Conservation (phyloP, 2,888 invertebrate species). For the Microchrysa polita region DNA sequence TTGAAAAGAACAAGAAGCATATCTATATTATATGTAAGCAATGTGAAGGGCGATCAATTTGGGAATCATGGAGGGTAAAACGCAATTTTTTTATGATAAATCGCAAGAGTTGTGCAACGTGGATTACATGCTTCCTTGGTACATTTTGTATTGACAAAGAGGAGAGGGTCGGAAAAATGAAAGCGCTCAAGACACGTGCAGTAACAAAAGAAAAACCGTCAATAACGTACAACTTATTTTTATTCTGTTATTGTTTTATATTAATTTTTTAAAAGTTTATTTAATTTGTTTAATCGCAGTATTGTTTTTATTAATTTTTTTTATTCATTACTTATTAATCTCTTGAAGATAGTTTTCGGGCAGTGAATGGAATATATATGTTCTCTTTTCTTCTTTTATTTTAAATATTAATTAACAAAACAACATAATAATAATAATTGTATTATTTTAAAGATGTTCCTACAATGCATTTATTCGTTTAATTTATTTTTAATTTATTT, state of each 20-base stretch:
- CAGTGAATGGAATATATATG: constrained; percentile 50
- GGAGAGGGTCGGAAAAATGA: too few species aligned
- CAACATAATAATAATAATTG: constrained; percentile 40
- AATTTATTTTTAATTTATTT: constrained; percentile 24
- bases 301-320: constrained; percentile 14
- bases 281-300: constrained; percentile 18
- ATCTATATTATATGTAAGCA: neutral
- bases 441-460: constrained; percentile 30
- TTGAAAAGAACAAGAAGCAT: neutral
- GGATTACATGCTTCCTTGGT: too few species aligned
- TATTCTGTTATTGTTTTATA: constrained; percentile 3
- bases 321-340: constrained; percentile 16
- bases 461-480: constrained; percentile 18
- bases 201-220: too few species aligned
- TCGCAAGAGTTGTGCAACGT: too few species aligned
- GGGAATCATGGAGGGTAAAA: too few species aligned
- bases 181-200: too few species aligned
- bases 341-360: constrained; percentile 44
- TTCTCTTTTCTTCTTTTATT: constrained; percentile 44
- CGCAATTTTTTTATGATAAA: too few species aligned
- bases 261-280: constrained; percentile 17
- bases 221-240: too few species aligned
- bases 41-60: neutral
- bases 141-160: too few species aligned
- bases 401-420: constrained; percentile 48